Evolutionary conservation across 2,888 invertebrate species (phyloP), one percentile per base, ranked within the genome.

Genomic region (Apamea epomidion): DNA sequence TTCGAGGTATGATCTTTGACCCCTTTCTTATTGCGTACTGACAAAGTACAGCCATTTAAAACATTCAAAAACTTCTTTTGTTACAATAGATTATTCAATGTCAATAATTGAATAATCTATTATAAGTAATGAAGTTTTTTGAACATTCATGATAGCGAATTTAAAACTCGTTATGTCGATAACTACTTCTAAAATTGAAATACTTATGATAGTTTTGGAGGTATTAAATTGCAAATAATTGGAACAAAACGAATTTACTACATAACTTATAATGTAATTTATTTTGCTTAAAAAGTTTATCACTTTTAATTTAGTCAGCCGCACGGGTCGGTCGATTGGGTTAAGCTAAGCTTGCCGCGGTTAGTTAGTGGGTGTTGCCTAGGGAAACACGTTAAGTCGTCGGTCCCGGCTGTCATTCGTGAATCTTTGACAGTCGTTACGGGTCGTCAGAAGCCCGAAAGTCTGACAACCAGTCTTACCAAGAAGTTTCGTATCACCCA

Each of bases 141-240:
- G 0, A 74, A 58, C 29, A 62, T 62, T 79, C 14, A 51, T 14
- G 14, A 42, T 37, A 42, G 0, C 6, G 0, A 62, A 80, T 70
- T 42, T 14, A 10, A 29, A 80, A 29, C 29, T 32, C 14, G 18
- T 42, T 80, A 48, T 3, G 0, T 25, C 8, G n/a, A n/a, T n/a
- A 75, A n/a, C n/a, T 16, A n/a, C n/a, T 74, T 76, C 5, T 32
- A 14, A 74, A 58, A n/a, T 78, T 65, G 12, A 58, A 65, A 45
- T 42, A 65, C 32, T 10, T 32, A 64, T 8, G 42, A 42, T 77
- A n/a, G 10, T 51, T 4, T 78, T 45, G 18, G 1, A 58, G 45
- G 21, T 54, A 29, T 58, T 78, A 16, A 67, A 7, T 32, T 37
- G 12, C 1, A 58, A 48, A 67, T 79, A 58, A 25, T 58, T 37